Base-by-base conservation (phyloP, 2,888 invertebrate species). In the Dysmachus trigonus region DNA sequence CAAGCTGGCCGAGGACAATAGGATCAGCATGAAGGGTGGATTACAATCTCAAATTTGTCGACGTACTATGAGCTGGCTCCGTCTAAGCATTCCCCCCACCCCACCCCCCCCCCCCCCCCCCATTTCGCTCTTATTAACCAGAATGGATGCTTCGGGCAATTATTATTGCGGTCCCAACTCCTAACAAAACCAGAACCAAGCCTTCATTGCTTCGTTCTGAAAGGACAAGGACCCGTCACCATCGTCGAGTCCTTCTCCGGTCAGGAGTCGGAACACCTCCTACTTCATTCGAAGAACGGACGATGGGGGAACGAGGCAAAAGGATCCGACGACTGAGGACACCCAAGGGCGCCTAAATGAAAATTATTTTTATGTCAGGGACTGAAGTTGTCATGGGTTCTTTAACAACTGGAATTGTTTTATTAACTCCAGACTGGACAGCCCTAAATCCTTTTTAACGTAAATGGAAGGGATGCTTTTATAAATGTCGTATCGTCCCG, bases 361-460 rank as follows among this genome's bases (percentile, higher is more conserved):
- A 77, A 41, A 77, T 77, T 77, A 77, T 47, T 77, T 77, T 77
- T 41, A 77, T 77, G 77, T 77, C 47, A 41, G 35, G 30, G 47
- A 47, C 30, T 77, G 62, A 77, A 47, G 41, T 77, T 77, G 77
- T 47, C 47, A 47, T 77, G 47, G 77, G 27, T 41, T 41, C 77
- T 77, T 27, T 41, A 77, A 41, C 47, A 47, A 77, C 30, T 47
- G 77, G 47, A 77, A 77, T 77, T 77, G 77, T 77, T 77, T 77
- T 77, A 77, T 77, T 77, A 77, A 77, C 77, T 77, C 77, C 31
- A 73, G 73, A 73, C 73, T 73, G 73, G 62, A 62, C 62, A 62
- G 62, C 62, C 62, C 62, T 62, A 62, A 73, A 73, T 73, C 73
- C 31, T 33, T 73, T 33, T 73, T 73, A 73, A 31, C 73, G 73